These are phyloP conservation scores for Therioaphis trifolii DNA, from an alignment of 2,888 invertebrate genomes.

Conservation along the genomic window DNA sequence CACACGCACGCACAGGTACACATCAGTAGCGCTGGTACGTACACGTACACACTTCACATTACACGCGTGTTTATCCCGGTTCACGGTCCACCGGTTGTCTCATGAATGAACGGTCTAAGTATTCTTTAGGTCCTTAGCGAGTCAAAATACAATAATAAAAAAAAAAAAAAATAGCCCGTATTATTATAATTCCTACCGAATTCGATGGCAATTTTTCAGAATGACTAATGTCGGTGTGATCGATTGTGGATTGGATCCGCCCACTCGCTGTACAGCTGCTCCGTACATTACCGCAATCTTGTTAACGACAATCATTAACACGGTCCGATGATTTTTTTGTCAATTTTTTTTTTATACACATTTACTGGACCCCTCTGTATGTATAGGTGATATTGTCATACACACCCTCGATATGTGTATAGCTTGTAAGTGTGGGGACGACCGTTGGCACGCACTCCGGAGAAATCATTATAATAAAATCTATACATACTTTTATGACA, in stretches of 20 bases:
- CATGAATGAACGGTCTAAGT: not conserved
- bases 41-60: not conserved
- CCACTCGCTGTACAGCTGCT: slow-evolving; percentile 55
- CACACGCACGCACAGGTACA: not conserved
- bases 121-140: slow-evolving; percentile 24
- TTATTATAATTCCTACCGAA: slow-evolving; percentile 38
- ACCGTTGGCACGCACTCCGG: slow-evolving; percentile 42
- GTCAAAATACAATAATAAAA: slow-evolving; percentile 54
- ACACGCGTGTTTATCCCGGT: slow-evolving; percentile 31
- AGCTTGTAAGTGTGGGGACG: slow-evolving; percentile 13
- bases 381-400: slow-evolving; percentile 37
- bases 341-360: slow-evolving; percentile 37
- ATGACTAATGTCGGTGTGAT: slow-evolving; percentile 51
- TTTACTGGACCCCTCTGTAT: not conserved
- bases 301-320: slow-evolving; percentile 62
- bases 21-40: no score
- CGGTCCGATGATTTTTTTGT: slow-evolving; percentile 61
- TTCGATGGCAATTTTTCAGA: slow-evolving; percentile 62
- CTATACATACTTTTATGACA: not conserved
- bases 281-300: slow-evolving; percentile 58
- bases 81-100: slow-evolving; percentile 22
- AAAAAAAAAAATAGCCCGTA: not conserved
- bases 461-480: slow-evolving; percentile 42
- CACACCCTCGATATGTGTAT: slow-evolving; percentile 37
- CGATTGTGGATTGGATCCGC: slow-evolving; percentile 46